A percentile compares a stretch with the other conserved stretches of the same genome.
phyloP scores from a whole-genome alignment of 2,113 vertebrate genomes.

The Pleuronectes platessa region DNA sequence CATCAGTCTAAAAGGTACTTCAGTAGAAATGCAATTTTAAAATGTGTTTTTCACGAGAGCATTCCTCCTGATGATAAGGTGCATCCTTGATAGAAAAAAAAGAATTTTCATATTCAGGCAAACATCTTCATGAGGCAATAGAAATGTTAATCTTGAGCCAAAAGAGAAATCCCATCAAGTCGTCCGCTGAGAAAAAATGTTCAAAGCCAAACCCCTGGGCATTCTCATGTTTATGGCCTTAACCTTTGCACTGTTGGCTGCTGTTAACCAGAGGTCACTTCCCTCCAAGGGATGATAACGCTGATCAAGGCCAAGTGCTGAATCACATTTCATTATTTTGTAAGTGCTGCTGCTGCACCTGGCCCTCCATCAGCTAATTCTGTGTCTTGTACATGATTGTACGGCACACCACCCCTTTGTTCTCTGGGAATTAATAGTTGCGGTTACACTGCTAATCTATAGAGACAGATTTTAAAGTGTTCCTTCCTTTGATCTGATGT shows the following conservation, averaged over 20 bases:
- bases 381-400: slow-evolving; percentile 24
- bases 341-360: slow-evolving; percentile 14
- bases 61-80: background rate
- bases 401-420: slow-evolving; percentile 41
- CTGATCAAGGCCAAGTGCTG: slow-evolving; percentile 18
- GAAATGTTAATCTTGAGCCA: slow-evolving; percentile 20
- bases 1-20: background rate
- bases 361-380: slow-evolving; percentile 16
- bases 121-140: slow-evolving; percentile 15
- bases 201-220: background rate
- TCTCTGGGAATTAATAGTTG: slow-evolving; percentile 55
- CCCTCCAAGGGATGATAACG: slow-evolving; percentile 10
- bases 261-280: slow-evolving; percentile 20
- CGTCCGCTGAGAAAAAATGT: slow-evolving; percentile 7
- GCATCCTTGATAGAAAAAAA: slow-evolving; percentile 32
- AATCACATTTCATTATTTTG: slow-evolving; percentile 19
- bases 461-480: slow-evolving; percentile 52
- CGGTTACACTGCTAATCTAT: slow-evolving; percentile 51
- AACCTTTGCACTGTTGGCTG: slow-evolving; percentile 34
- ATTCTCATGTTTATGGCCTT: slow-evolving; percentile 24
- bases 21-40: no score
- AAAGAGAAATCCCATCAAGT: slow-evolving; percentile 18
- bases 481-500: slow-evolving; percentile 69
- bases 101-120: slow-evolving; percentile 24
- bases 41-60: slow-evolving; percentile 1